A percentile compares a stretch with the other conserved stretches of the same genome.
Evolutionary conservation across 2,888 invertebrate genomes (phyloP).

Genomic region (Nezara viridula): DNA sequence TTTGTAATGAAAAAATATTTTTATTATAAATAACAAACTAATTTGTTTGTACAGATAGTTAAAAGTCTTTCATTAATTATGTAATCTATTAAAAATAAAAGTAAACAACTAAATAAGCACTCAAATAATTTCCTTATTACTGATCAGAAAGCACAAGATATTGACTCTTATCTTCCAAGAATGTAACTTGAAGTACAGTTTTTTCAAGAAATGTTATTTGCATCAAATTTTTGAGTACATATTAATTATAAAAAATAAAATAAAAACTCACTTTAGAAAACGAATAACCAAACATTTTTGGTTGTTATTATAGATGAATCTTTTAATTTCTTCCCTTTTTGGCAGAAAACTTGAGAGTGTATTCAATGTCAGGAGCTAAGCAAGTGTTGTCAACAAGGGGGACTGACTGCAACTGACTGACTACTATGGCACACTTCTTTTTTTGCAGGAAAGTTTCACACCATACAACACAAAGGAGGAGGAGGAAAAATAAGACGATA

Average conservation of each 20-base stretch:
- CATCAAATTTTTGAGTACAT: background rate
- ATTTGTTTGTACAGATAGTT: background rate
- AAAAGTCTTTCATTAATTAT: background rate
- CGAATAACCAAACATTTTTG: background rate
- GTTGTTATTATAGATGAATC: background rate
- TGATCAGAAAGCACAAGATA: background rate
- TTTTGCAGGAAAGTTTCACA: slow-evolving; percentile 22
- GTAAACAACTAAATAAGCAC: background rate
- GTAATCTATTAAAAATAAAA: background rate
- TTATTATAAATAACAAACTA: background rate
- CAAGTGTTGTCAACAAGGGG: slow-evolving; percentile 2
- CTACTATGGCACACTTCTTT: slow-evolving; percentile 27
- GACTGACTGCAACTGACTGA: background rate
- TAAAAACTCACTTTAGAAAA: slow-evolving; percentile 10
- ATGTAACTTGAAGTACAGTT: background rate
- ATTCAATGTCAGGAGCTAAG: background rate
- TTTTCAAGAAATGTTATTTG: background rate
- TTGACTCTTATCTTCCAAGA: background rate
- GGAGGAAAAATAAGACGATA: background rate
- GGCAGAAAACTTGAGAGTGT: background rate
- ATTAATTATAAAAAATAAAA: background rate
- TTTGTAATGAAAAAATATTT: background rate
- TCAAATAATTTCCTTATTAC: background rate
- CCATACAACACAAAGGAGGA: background rate
- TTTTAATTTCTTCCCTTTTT: background rate